Conservation (phyloP, 2,888 invertebrate genomes). For the Alcis repandata region DNA sequence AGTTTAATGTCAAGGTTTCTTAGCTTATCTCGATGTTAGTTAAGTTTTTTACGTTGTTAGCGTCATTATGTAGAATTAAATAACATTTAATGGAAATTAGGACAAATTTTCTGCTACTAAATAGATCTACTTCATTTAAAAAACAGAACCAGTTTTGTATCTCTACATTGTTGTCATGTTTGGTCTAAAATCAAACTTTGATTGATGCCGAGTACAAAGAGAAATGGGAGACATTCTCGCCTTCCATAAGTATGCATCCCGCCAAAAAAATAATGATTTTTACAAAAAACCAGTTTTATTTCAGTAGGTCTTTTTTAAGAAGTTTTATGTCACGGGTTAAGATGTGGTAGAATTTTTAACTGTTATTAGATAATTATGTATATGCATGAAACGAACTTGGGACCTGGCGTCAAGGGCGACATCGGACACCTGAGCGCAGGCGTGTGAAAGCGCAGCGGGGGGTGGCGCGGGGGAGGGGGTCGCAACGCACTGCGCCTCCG, state of each 20-base stretch:
- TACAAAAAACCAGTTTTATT: no score
- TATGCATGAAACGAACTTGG: constrained; percentile 70
- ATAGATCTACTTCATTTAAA: background rate
- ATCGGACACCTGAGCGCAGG: constrained; percentile 84
- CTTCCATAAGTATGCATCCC: no score
- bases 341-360: background rate
- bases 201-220: no score
- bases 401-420: constrained; percentile 79
- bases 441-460: constrained; percentile 77
- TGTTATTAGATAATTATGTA: background rate
- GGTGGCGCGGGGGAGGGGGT: constrained; percentile 51
- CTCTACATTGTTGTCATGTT: no score
- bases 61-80: constrained; percentile 76
- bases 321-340: no score
- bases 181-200: no score
- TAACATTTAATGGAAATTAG: constrained; percentile 63
- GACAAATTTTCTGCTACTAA: background rate
- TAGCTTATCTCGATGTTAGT: constrained; percentile 84
- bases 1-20: constrained; percentile 87
- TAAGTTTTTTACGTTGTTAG: constrained; percentile 77
- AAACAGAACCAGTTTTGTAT: background rate
- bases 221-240: no score
- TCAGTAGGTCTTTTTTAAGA: no score
- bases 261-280: no score
- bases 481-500: constrained; percentile 82